These are phyloP conservation scores for Bambusicola thoracicus DNA, from an alignment of 2,113 vertebrate genomes.

Conservation along the genomic window DNA sequence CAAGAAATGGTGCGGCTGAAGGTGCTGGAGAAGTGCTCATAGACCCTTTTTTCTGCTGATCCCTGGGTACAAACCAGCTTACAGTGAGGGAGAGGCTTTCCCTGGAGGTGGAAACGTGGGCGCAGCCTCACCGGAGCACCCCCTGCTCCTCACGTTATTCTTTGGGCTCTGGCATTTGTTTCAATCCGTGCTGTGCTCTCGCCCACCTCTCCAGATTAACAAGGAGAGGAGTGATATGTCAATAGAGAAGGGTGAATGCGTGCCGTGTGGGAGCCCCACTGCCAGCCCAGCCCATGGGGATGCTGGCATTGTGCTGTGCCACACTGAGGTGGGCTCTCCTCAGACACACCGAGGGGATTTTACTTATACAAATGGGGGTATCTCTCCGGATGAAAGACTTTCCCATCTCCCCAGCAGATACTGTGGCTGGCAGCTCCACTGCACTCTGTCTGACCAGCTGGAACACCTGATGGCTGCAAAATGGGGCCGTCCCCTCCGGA, in stretches of 20 bases:
- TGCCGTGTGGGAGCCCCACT: fast-evolving
- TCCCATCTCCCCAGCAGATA: not conserved
- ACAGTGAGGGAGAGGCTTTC: not conserved
- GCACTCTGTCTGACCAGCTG: not conserved
- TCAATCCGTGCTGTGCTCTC: not conserved
- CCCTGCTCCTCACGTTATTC: conserved; percentile 3
- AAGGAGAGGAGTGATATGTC: not conserved
- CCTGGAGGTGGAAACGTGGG: not conserved
- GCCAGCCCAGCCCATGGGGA: fast-evolving
- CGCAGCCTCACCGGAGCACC: fast-evolving
- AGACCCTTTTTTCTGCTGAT: not conserved
- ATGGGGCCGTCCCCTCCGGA: not conserved
- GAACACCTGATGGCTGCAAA: not conserved
- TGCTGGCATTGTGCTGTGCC: no score
- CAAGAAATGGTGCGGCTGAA: not conserved
- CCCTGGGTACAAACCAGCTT: not conserved
- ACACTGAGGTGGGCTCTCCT: no score
- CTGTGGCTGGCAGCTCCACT: not conserved
- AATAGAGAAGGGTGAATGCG: not conserved
- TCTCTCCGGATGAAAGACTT: not conserved
- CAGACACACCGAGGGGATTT: not conserved
- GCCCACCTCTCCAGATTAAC: not conserved
- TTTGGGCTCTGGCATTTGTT: not conserved
- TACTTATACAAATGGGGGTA: not conserved
- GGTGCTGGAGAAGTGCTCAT: fast-evolving